Base-by-base conservation (phyloP, 2,797 vertebrate species). In the Danio choprae region DNA sequence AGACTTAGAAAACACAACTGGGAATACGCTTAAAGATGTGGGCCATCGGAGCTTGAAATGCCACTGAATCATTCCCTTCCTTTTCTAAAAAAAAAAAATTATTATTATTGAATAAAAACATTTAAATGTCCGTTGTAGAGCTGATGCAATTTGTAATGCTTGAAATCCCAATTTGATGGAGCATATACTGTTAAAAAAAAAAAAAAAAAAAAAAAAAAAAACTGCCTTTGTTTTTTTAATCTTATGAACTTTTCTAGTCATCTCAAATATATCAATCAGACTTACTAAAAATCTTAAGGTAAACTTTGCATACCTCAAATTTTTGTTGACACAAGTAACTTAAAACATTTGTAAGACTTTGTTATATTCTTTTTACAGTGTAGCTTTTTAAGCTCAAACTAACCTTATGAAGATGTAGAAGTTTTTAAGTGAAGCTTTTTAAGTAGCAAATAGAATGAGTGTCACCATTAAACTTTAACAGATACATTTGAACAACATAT, bases 1-100 rank as follows among this genome's bases (percentile, higher is more conserved):
- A 70, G 67, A n/a, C 36, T 55, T 7, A 6, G 38, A 69, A 69
- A 51, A 38, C 22, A 68, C 29, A 53, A 62, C 59, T 62, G 29
- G 36, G 36, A 7, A 53, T 53, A 16, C 13, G 68, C 36, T 8
- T 70, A 50, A 11, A 41, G 36, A 46, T 2, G 1, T 62, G 67
- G 29, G 29, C 15, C 1, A 50, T 7, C 8, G 6, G 65, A 68
- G 65, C 36, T 51, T 36, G 22, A 50, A 22, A 48, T 15, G 29
- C 44, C 16, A 36, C 46, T 53, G 10, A 40, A 70, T 20, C 11
- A 38, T 51, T 69, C 1, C 48, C 48, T 53, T 53, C 2, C 5
- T 12, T 69, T 51, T 16, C 48, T 18, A 40, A 53, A 70, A 60
- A 3, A 36, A n/a, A n/a, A n/a, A n/a, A n/a, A n/a, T n/a, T n/a